phyloP scores from a whole-genome alignment of 1,140 invertebrate genomes.

The Drosophila santomea region DNA sequence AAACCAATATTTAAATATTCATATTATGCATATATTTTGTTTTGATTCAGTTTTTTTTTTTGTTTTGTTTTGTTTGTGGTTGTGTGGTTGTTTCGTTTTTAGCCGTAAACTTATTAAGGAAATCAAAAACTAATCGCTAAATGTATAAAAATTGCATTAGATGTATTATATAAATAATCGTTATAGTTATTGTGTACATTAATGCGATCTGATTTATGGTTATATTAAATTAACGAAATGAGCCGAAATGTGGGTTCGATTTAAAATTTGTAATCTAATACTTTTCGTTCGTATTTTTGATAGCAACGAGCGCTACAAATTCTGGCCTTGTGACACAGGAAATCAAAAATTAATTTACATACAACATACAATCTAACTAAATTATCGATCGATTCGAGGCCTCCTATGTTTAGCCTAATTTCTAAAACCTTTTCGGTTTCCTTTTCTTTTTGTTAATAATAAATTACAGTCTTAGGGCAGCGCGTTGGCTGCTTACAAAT shows the following conservation, averaged over 20 bases:
- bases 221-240: constrained; percentile 58
- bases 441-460: constrained; percentile 56
- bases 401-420: constrained; percentile 26
- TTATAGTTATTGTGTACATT: constrained; percentile 43
- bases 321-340: constrained; percentile 44
- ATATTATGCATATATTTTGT: constrained; percentile 73
- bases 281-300: constrained; percentile 40
- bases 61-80: constrained; percentile 44
- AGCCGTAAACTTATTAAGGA: constrained; percentile 78
- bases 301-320: constrained; percentile 38
- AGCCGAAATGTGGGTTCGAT: constrained; percentile 38
- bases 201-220: constrained; percentile 32
- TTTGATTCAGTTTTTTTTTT: constrained; percentile 43
- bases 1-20: constrained; percentile 78
- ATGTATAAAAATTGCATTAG: constrained; percentile 64
- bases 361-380: constrained; percentile 41
- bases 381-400: constrained; percentile 24
- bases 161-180: constrained; percentile 65
- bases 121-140: constrained; percentile 67
- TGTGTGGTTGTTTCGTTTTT: constrained; percentile 44
- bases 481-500: constrained; percentile 49
- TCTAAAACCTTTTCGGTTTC: neutral
- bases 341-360: constrained; percentile 44
- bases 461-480: constrained; percentile 77
- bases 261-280: constrained; percentile 43